These are phyloP conservation scores for Acridotheres tristis DNA, from an alignment of 2,797 vertebrate species.

Conservation along the genomic window DNA sequence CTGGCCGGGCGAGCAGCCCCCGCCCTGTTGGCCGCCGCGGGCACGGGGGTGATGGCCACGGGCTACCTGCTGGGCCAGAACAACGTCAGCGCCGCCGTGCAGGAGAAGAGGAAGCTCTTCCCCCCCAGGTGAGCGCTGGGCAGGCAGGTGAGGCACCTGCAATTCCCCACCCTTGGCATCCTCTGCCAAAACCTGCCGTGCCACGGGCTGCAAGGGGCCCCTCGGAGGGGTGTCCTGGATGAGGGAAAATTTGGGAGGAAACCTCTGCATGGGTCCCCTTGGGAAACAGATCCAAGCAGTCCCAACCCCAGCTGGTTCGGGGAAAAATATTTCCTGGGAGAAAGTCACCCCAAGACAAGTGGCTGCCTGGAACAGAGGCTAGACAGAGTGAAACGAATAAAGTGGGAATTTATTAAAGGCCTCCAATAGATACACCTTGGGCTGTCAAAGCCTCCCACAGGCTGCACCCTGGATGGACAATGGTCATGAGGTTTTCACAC, in stretches of 20 bases:
- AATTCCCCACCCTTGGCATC: no score
- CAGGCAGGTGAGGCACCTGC: no score
- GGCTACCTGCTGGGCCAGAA: conserved; percentile 81
- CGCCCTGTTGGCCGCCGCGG: conserved; percentile 81
- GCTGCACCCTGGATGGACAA: no score
- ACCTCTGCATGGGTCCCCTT: no score
- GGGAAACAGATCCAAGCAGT: no score
- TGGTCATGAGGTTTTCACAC: no score
- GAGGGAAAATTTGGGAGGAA: no score
- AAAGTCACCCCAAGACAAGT: no score
- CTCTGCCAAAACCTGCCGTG: not conserved
- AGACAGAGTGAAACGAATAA: rapidly evolving
- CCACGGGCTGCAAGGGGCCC: not conserved
- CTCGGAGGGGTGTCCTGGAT: not conserved
- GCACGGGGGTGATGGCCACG: conserved; percentile 80
- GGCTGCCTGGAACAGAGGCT: not conserved
- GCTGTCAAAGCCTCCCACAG: no score
- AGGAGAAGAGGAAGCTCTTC: conserved; percentile 81
- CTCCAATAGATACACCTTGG: no score
- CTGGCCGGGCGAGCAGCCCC: conserved; percentile 81
- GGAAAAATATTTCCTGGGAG: not conserved
- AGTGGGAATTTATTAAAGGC: no score
- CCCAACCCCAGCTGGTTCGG: no score
- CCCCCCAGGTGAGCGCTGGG: conserved; percentile 82
- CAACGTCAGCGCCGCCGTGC: conserved; percentile 71